Evolutionary conservation across 2,888 invertebrate species (phyloP).

Genomic region (Noctua pronuba): DNA sequence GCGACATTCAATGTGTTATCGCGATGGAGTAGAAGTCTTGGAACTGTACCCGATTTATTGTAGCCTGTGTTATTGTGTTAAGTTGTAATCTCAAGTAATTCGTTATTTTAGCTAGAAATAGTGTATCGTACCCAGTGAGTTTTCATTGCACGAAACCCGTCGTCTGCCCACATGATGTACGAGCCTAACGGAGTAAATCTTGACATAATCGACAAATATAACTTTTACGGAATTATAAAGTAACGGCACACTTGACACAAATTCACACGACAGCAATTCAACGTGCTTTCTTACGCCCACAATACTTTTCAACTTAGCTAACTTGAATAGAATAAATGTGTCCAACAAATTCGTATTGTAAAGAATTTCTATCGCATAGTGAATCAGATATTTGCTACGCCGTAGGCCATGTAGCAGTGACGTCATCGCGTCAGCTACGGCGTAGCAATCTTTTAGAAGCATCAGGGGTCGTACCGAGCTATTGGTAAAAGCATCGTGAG

Average conservation of each 20-base stretch:
- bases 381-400: slow-evolving; percentile 16
- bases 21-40: too few relatives aligned
- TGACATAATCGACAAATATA: too few relatives aligned
- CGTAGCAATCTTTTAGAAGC: slow-evolving; percentile 25
- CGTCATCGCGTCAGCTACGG: slow-evolving; percentile 7
- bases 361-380: not conserved
- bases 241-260: not conserved
- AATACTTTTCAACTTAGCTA: not conserved
- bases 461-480: not conserved
- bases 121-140: too few relatives aligned
- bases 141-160: too few relatives aligned
- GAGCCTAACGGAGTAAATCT: too few relatives aligned
- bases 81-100: too few relatives aligned
- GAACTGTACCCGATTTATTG: too few relatives aligned
- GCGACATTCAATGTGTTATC: too few relatives aligned
- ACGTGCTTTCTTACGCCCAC: not conserved
- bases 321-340: not conserved
- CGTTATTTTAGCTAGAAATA: too few relatives aligned
- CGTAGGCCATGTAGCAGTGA: slow-evolving; percentile 23
- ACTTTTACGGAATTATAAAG: not conserved
- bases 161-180: too few relatives aligned
- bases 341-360: too few relatives aligned
- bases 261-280: not conserved
- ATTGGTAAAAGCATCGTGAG: slow-evolving; percentile 5
- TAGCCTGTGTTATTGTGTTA: too few relatives aligned